Conservation (phyloP, 2,113 vertebrate species). For the Pachycephala philippinensis region DNA sequence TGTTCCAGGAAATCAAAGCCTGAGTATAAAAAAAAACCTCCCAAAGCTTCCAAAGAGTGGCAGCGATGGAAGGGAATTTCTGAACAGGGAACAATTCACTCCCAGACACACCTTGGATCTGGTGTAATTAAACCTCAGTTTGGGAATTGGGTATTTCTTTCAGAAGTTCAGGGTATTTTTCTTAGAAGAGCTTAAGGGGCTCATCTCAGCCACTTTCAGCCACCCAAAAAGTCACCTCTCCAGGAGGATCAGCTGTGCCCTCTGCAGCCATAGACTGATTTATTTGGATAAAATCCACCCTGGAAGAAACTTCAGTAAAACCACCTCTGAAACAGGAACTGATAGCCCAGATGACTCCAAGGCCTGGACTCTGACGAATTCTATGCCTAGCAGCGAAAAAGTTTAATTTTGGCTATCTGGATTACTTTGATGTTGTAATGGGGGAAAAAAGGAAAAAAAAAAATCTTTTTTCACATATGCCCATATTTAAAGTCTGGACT, state of each 20-base stretch:
- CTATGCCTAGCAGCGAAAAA: neutral
- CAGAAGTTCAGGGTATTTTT: neutral
- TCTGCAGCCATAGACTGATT: neutral
- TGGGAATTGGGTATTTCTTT: fast-evolving
- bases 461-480: neutral
- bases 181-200: neutral
- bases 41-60: neutral
- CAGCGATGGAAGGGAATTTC: neutral
- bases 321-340: neutral
- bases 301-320: neutral
- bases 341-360: neutral
- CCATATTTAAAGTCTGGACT: neutral
- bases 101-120: neutral
- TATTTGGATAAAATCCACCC: neutral
- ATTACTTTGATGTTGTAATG: neutral
- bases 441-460: fast-evolving
- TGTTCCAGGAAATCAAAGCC: neutral
- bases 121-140: neutral
- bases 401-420: neutral
- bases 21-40: neutral
- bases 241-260: neutral
- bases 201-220: neutral
- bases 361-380: neutral
- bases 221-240: neutral
- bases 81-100: neutral